Base-by-base conservation (phyloP, 2,113 vertebrate genomes). In the Epinephelus lanceolatus region DNA sequence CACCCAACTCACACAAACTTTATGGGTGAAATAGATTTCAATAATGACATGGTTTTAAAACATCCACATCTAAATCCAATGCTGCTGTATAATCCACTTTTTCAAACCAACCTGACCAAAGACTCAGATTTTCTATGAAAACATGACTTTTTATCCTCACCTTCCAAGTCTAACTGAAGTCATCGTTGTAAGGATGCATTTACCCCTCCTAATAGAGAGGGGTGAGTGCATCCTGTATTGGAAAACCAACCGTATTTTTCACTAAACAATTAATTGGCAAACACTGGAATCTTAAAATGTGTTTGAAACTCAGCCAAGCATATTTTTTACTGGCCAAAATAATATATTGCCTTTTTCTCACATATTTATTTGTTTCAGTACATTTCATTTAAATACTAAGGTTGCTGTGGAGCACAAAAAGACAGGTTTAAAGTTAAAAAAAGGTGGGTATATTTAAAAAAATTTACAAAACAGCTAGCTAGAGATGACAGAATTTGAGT, bases 41-140 rank as follows among this genome's bases (percentile, higher is more conserved):
- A 71, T 14, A 53, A 77, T 27, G 17, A 40, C 19, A 10, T 62
- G 7, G 19, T 76, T 76, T 56, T 1, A 57, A 78, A 78, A 76
- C 23, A 80, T 67, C n/a, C 11, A 45, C 8, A 10, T 45, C 42
- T 45, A 45, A 45, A 45, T 12, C 5, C 12, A 40, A 17, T 25
- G 25, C 14, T 67, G 15, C 1, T 55, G 49, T 6, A 57, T 27
- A 42, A 80, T 61, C 33, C 18, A 33, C 15, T 33, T 23, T 33
- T 37, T 15, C 30, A 65, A 40, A 30, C 12, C 0, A 21, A 66
- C 2, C n/a, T 40, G 4, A 51, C 14, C 6, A 52, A 60, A 15
- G 9, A 3, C 10, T 55, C 7, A 5, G 21, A 12, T 63, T n/a
- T 57, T 17, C 62, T 47, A 42, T 42, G 45, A 8, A 42, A 23